Conservation (phyloP, 2,113 vertebrate species). For the Ptychochromis oligacanthus region DNA sequence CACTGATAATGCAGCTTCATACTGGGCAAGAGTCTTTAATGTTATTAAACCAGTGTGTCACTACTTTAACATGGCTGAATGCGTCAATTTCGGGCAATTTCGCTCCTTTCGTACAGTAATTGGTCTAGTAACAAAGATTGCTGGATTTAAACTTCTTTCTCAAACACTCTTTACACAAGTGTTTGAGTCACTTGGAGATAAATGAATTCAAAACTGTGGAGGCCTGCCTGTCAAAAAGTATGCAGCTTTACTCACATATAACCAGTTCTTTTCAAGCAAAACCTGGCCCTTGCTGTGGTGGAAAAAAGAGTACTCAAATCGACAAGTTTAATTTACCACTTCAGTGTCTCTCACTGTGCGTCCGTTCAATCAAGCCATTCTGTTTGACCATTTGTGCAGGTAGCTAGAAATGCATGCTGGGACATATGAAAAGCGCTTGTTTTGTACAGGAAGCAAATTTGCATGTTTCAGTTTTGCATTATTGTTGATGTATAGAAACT, state of each 20-base stretch:
- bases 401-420: neutral
- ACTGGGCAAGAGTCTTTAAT: too few relatives aligned
- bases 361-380: neutral
- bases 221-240: neutral
- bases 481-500: neutral
- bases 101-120: rapidly evolving
- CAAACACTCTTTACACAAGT: neutral
- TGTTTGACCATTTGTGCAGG: neutral
- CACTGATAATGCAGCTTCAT: too few relatives aligned
- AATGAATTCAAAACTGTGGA: neutral
- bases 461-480: neutral
- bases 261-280: neutral
- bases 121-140: neutral
- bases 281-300: neutral
- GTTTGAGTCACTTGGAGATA: neutral
- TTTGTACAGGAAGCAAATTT: neutral
- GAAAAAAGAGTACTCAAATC: neutral
- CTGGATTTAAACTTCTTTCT: neutral
- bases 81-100: neutral
- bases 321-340: neutral
- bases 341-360: neutral
- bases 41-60: too few relatives aligned
- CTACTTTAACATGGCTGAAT: too few relatives aligned
- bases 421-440: neutral
- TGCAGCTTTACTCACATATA: neutral